These are phyloP conservation scores for Amphiprion percula DNA, from an alignment of 2,113 vertebrate genomes.

Conservation along the genomic window DNA sequence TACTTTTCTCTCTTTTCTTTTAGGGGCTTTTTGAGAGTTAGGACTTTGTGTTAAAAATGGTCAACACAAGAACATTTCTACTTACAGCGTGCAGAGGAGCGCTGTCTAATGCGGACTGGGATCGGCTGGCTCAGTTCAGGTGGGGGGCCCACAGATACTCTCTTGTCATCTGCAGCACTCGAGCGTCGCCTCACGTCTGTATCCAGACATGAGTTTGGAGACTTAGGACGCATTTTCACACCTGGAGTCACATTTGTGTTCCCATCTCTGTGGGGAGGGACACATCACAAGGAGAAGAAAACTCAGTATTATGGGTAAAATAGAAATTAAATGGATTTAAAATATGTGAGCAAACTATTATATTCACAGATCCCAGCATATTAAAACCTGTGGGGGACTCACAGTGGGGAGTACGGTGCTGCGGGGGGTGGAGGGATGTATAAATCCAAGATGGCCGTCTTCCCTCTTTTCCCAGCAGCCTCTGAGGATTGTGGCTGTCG, in stretches of 20 bases:
- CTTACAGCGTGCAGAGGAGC: conserved; percentile 86
- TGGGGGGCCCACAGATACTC: conserved; percentile 57
- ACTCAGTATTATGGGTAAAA: background rate
- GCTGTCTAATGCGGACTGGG: conserved; percentile 89
- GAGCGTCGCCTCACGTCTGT: conserved; percentile 85
- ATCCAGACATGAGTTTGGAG: conserved; percentile 93
- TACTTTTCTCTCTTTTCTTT: no score
- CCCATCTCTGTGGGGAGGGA: conserved; percentile 82
- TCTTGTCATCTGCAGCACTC: conserved; percentile 79
- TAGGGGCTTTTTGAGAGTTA: no score
- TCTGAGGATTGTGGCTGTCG: conserved; percentile 84
- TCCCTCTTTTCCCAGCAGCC: conserved; percentile 85
- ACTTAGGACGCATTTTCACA: conserved; percentile 84
- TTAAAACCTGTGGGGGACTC: conserved; percentile 11
- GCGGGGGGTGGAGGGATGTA: conserved; percentile 92
- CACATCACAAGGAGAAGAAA: background rate
- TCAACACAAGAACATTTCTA: background rate
- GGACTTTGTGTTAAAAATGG: no score
- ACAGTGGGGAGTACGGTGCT: conserved; percentile 89
- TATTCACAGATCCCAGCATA: no score
- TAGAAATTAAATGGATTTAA: no score
- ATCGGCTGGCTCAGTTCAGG: conserved; percentile 75
- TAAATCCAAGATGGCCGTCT: conserved; percentile 90
- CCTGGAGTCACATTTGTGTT: conserved; percentile 71
- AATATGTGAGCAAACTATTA: background rate